These are phyloP conservation scores for Aptenodytes forsteri DNA, from an alignment of 2,113 vertebrate genomes.

Conservation along the genomic window DNA sequence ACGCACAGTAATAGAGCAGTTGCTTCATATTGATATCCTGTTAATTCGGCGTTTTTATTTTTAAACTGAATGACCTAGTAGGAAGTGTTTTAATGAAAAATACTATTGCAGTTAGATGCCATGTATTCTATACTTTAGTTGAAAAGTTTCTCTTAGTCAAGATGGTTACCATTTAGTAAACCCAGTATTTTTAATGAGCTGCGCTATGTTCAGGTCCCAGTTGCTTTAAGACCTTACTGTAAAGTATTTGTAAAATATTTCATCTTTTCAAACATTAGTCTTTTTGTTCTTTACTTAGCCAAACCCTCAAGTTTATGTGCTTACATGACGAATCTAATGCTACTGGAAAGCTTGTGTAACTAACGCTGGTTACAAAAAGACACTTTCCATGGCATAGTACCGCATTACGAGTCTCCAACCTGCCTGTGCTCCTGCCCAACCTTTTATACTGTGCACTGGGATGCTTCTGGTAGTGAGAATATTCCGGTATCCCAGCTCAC, in stretches of 20 bases:
- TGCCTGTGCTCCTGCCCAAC: background rate
- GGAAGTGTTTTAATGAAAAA: background rate
- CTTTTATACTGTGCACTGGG: background rate
- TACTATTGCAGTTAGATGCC: background rate
- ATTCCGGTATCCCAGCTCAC: background rate
- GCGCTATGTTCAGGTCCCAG: background rate
- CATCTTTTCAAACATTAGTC: background rate
- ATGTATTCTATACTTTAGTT: background rate
- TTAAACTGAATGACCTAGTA: background rate
- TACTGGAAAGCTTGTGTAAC: background rate
- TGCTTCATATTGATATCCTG: background rate
- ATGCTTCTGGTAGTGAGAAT: background rate
- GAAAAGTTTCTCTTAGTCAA: background rate
- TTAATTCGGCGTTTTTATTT: background rate
- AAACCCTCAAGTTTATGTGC: background rate
- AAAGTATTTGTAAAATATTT: background rate
- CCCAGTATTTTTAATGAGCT: background rate
- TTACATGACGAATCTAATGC: background rate
- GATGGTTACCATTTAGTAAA: background rate
- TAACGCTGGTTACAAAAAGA: background rate
- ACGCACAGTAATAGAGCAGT: background rate
- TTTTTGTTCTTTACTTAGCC: background rate
- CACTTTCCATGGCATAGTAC: background rate
- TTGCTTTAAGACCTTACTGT: background rate
- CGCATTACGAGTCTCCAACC: background rate